Conservation (phyloP, 2,797 vertebrate genomes). For the Acanthis flammea region DNA sequence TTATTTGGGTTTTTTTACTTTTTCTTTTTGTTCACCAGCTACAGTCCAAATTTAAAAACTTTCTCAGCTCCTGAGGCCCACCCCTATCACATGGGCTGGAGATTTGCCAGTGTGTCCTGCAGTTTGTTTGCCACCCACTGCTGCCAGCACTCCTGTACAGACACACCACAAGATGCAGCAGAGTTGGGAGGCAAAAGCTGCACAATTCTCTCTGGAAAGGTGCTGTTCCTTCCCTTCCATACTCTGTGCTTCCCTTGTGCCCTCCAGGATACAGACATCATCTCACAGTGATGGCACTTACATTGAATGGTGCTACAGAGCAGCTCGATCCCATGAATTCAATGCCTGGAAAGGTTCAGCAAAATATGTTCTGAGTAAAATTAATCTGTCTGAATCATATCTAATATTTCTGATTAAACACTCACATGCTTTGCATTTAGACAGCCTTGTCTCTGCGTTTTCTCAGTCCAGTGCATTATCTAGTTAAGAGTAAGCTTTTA, state of each 20-base stretch:
- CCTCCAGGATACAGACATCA: neutral
- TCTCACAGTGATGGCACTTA: neutral
- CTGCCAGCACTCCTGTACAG: neutral
- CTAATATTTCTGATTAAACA: neutral
- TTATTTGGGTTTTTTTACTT: neutral
- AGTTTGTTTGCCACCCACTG: conserved; percentile 33
- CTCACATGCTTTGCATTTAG: neutral
- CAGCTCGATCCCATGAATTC: neutral
- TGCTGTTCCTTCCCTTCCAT: neutral
- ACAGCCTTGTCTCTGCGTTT: neutral
- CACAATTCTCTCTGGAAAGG: neutral
- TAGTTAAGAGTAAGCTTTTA: neutral
- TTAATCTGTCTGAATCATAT: neutral
- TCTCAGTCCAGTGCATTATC: neutral
- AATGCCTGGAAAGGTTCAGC: neutral
- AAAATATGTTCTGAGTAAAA: neutral
- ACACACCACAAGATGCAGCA: neutral
- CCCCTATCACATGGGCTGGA: conserved; percentile 17
- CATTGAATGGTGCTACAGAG: neutral
- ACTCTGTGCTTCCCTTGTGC: neutral
- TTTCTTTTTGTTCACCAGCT: neutral
- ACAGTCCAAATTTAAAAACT: conserved; percentile 10
- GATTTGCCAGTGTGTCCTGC: conserved; percentile 31
- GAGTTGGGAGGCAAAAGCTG: neutral
- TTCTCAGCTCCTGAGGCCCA: neutral